Conservation (phyloP, 2,888 invertebrate species). For the Drosophila atripex region DNA sequence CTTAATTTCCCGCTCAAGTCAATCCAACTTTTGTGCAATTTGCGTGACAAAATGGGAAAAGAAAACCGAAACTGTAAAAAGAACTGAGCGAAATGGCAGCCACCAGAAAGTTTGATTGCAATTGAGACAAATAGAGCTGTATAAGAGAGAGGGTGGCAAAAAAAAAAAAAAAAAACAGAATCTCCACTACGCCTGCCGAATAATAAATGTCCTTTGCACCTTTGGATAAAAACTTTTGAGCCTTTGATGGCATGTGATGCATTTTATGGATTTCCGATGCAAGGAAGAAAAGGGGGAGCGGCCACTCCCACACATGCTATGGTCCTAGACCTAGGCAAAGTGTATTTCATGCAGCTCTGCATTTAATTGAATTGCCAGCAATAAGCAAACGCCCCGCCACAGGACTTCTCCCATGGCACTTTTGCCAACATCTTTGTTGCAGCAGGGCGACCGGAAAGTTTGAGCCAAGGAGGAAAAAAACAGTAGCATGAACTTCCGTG, state of each 20-base stretch:
- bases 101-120: slow-evolving; percentile 74
- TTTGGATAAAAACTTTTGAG: slow-evolving; percentile 61
- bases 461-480: slow-evolving; percentile 14
- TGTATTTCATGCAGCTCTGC: slow-evolving; percentile 76
- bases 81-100: slow-evolving; percentile 34
- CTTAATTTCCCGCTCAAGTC: slow-evolving; percentile 76
- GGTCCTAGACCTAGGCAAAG: slow-evolving; percentile 41
- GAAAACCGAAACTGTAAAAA: slow-evolving; percentile 21
- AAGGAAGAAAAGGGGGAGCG: background rate
- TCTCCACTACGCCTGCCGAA: slow-evolving; percentile 49
- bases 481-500: background rate
- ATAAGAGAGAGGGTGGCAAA: slow-evolving; percentile 4
- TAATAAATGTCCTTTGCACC: slow-evolving; percentile 69
- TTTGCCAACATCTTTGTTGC: slow-evolving; percentile 29
- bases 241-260: slow-evolving; percentile 70
- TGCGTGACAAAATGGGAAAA: slow-evolving; percentile 53
- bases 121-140: slow-evolving; percentile 61
- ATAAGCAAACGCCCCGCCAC: slow-evolving; percentile 38
- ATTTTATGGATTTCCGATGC: slow-evolving; percentile 66
- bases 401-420: slow-evolving; percentile 32
- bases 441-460: slow-evolving; percentile 19
- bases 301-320: slow-evolving; percentile 3
- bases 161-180: slow-evolving; percentile 10
- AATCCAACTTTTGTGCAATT: slow-evolving; percentile 76
- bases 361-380: slow-evolving; percentile 71